Evolutionary conservation across 2,888 invertebrate genomes (phyloP), one percentile per base, ranked within the genome.

Genomic region (Hirtodrosophila confusa): DNA sequence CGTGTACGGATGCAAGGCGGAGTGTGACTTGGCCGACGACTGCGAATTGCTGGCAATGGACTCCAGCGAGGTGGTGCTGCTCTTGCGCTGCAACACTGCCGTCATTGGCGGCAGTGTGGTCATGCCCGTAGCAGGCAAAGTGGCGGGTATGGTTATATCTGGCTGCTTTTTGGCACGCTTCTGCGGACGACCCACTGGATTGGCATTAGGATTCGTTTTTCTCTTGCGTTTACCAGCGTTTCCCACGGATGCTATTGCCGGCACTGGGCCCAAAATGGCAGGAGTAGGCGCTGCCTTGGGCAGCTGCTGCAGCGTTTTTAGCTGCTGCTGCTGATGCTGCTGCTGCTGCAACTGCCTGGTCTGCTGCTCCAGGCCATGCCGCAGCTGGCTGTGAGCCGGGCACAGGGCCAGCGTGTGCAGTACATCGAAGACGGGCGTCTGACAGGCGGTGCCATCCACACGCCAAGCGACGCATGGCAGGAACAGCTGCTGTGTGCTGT

Each of bases 371-470:
- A 94, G 93, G 4, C 56, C 76, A 88, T 96, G 97, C 91, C 96
- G 93, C 91, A 96, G 96, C 91, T 95, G 94, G 0, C 96, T 95
- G 91, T 98, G 98, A 85, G 96, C 96, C 6, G 94, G 93, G 90
- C 98, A 98, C 6, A 98, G 93, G 45, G 98, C 97, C 89, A 97
- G 93, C 90, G 97, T 95, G 88, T 95, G 95, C 47, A 93, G 93
- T 64, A 95, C 93, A 91, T 96, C 96, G 84, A 96, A 95, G 48
- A 96, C 95, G 43, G 96, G 96, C 73, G 94, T 93, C 87, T 95
- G 95, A 90, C 96, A 96, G 90, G 95, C 95, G 33, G 95, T 94
- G 86, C 96, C 91, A 91, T 96, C 95, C 60, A 95, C 93, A 90
- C 95, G 95, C 91, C 96, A 95, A 66, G 95, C 96, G 66, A 96